Evolutionary conservation across 2,888 invertebrate genomes (phyloP).

Genomic region (Anthophora plumipes): DNA sequence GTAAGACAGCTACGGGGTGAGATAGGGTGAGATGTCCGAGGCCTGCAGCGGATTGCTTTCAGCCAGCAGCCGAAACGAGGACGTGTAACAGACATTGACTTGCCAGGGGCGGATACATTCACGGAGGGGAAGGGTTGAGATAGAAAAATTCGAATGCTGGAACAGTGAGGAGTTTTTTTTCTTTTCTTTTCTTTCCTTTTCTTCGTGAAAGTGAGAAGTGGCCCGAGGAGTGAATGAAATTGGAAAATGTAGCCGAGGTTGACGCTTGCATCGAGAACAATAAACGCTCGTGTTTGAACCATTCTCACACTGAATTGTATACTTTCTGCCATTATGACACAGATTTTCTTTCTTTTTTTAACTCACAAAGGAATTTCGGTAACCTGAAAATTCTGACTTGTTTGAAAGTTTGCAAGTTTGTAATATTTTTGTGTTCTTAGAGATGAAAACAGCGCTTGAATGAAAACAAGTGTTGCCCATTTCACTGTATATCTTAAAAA

Average conservation of each 20-base stretch:
- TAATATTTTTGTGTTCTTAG: too few relatives aligned
- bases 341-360: too few relatives aligned
- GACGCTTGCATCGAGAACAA: slow-evolving; percentile 14
- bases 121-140: too few relatives aligned
- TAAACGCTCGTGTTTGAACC: slow-evolving; percentile 8
- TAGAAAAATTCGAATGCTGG: slow-evolving; percentile 8
- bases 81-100: slow-evolving; percentile 33
- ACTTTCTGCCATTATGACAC: background rate
- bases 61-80: slow-evolving; percentile 34
- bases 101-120: background rate
- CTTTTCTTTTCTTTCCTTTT: too few relatives aligned
- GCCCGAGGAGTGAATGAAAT: slow-evolving; percentile 27
- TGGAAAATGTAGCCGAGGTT: slow-evolving; percentile 35
- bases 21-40: background rate
- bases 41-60: slow-evolving; percentile 50
- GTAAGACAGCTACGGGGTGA: slow-evolving; percentile 1
- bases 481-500: too few relatives aligned
- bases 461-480: too few relatives aligned
- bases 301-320: background rate
- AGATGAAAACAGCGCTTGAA: too few relatives aligned
- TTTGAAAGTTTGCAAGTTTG: too few relatives aligned
- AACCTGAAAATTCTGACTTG: too few relatives aligned
- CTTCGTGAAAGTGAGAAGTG: slow-evolving; percentile 23
- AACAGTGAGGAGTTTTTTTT: slow-evolving; percentile 8
- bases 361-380: too few relatives aligned